phyloP scores from a whole-genome alignment of 2,888 invertebrate genomes.

The Coenonympha arcania region DNA sequence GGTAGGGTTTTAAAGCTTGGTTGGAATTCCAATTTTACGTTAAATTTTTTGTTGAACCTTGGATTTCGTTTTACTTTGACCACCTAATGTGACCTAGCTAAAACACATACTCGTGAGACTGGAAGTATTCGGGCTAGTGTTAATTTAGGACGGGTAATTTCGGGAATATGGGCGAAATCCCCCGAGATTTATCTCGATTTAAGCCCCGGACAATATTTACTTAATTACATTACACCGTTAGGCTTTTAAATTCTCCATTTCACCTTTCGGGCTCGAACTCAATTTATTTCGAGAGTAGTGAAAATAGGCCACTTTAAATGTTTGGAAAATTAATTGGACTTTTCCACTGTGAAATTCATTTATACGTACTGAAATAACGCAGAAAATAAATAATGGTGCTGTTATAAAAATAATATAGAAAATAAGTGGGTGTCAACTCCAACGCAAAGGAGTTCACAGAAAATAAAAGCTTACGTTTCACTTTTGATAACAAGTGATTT shows the following conservation, averaged over 20 bases:
- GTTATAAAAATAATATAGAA: too few species aligned
- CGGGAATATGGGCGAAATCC: background rate
- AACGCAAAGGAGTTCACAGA: too few species aligned
- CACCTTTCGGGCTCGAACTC: background rate
- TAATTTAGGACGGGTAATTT: background rate
- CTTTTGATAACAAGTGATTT: too few species aligned
- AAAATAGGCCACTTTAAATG: background rate
- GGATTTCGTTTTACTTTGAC: background rate
- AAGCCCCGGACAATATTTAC: background rate
- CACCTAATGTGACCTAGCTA: background rate
- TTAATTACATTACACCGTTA: conserved; percentile 3
- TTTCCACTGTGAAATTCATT: background rate
- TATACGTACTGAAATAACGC: too few species aligned
- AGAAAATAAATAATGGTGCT: too few species aligned
- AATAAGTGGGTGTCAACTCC: too few species aligned
- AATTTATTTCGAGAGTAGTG: background rate
- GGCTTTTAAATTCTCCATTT: conserved; percentile 5
- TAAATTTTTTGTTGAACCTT: background rate
- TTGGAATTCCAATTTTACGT: background rate
- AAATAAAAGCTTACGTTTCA: too few species aligned
- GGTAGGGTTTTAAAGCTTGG: too few species aligned
- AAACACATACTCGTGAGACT: background rate
- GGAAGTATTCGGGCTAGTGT: background rate
- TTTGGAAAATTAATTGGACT: background rate
- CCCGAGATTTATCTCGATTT: background rate